phyloP scores from a whole-genome alignment of 2,888 invertebrate genomes.

The Tyria jacobaeae region DNA sequence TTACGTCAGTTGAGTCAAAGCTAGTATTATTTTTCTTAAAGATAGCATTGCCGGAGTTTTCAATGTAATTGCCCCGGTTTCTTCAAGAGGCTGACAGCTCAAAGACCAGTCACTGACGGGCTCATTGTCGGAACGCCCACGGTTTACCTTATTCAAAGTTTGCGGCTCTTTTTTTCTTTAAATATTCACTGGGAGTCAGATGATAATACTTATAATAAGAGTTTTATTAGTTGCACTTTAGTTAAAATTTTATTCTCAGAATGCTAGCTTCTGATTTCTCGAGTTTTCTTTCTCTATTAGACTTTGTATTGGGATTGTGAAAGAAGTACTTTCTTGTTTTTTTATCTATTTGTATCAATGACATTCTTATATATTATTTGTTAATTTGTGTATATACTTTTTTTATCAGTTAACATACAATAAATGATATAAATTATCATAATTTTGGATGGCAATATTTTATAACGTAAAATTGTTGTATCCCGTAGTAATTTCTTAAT shows the following conservation, averaged over 20 bases:
- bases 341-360: not conserved
- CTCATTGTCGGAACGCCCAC: slow-evolving; percentile 85
- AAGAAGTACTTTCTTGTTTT: too few relatives aligned
- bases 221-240: slow-evolving; percentile 48
- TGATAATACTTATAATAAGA: slow-evolving; percentile 57
- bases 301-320: not conserved
- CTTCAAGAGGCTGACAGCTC: slow-evolving; percentile 84
- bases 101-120: slow-evolving; percentile 82
- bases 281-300: not conserved
- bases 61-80: slow-evolving; percentile 86
- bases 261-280: slow-evolving; percentile 3
- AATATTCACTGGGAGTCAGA: slow-evolving; percentile 66
- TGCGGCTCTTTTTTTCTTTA: slow-evolving; percentile 71
- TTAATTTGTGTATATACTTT: not conserved
- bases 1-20: slow-evolving; percentile 76
- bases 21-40: slow-evolving; percentile 81
- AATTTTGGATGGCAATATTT: slow-evolving; percentile 47
- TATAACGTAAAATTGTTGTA: slow-evolving; percentile 72
- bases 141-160: slow-evolving; percentile 83
- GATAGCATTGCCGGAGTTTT: slow-evolving; percentile 82
- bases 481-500: slow-evolving; percentile 75
- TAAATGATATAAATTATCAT: not conserved
- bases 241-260: slow-evolving; percentile 28
- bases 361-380: not conserved
- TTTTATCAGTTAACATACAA: not conserved